A percentile compares a stretch with the other conserved stretches of the same genome.
These are phyloP conservation scores for Glyptemys insculpta DNA, from an alignment of 2,797 vertebrate genomes.

Conservation along the genomic window DNA sequence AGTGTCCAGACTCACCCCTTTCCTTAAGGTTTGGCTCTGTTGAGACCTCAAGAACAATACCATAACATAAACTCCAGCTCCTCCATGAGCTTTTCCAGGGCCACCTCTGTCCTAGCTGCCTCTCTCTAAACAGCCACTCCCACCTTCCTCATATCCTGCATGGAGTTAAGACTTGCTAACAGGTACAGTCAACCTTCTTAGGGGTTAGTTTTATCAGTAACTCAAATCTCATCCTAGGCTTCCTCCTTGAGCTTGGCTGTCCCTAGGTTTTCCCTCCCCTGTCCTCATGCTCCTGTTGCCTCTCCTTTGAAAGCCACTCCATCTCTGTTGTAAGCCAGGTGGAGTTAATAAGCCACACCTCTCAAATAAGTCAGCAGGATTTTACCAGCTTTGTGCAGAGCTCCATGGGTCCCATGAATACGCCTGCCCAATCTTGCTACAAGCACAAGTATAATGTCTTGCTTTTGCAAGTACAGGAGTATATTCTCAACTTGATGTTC, in stretches of 20 bases:
- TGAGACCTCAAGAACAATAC: neutral
- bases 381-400: neutral
- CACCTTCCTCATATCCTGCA: neutral
- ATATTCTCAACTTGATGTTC: neutral
- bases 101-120: rapidly evolving
- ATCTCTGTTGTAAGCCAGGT: neutral
- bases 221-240: neutral
- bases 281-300: neutral
- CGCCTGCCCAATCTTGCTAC: neutral
- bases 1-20: neutral
- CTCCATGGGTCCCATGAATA: rapidly evolving
- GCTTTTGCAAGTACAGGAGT: neutral
- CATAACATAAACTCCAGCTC: neutral
- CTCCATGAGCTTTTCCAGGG: neutral
- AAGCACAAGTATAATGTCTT: neutral
- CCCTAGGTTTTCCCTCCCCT: neutral
- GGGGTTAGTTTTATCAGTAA: neutral
- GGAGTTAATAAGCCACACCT: neutral
- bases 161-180: neutral
- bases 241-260: neutral
- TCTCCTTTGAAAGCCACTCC: neutral
- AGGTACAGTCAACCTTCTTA: neutral
- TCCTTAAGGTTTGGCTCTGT: neutral
- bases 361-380: neutral
- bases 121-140: neutral